These are phyloP conservation scores for Parus major DNA, from an alignment of 2,113 vertebrate genomes.

Conservation along the genomic window DNA sequence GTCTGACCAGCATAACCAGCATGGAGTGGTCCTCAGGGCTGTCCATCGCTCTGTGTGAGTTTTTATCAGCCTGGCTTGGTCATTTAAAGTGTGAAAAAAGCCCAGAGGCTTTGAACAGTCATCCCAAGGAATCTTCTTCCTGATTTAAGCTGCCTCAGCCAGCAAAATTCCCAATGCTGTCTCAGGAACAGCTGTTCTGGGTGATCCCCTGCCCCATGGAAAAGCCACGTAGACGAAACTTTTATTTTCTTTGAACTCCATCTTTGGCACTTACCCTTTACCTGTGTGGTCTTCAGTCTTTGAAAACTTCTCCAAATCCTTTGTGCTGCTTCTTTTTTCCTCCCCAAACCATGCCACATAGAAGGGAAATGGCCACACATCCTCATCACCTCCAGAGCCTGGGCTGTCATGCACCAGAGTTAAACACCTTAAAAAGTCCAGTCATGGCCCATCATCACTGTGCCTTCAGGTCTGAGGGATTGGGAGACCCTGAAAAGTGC, in stretches of 20 bases:
- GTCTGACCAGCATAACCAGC: not conserved
- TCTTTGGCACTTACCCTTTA: not conserved
- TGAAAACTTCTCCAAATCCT: not conserved
- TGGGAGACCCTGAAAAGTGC: not conserved
- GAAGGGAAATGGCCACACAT: not conserved
- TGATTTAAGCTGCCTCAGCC: not conserved
- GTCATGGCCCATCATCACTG: not conserved
- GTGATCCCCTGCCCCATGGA: not conserved
- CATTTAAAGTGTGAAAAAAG: not conserved
- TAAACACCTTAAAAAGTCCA: not conserved
- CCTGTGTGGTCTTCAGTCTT: not conserved
- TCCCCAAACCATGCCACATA: not conserved
- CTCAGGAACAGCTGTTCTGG: not conserved
- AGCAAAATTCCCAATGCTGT: not conserved
- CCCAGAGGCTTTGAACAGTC: not conserved
- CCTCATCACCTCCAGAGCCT: not conserved
- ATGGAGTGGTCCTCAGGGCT: not conserved
- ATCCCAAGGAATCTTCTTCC: not conserved
- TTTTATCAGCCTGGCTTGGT: not conserved
- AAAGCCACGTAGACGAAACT: not conserved
- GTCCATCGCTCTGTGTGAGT: not conserved
- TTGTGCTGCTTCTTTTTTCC: not conserved
- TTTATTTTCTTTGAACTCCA: not conserved
- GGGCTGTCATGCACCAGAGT: fast-evolving
- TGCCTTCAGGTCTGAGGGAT: not conserved